Conservation (phyloP, 2,113 vertebrate species). For the Corythornis cristatus region DNA sequence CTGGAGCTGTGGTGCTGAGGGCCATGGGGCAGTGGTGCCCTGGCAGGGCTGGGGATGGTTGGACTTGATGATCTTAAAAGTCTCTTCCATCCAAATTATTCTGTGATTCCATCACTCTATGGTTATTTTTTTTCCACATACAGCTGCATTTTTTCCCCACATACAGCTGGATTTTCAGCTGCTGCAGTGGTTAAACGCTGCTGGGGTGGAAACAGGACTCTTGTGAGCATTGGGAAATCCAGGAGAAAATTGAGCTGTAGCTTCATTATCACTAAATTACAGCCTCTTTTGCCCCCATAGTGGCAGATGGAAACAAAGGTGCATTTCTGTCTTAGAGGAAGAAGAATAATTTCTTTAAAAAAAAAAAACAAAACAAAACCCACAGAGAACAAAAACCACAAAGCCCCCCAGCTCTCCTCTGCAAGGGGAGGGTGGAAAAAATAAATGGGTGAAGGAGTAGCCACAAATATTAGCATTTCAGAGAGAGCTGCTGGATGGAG, state of each 20-base stretch:
- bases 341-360: not conserved
- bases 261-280: not conserved
- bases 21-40: not conserved
- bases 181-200: not conserved
- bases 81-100: not conserved
- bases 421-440: not conserved
- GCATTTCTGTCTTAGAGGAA: not conserved
- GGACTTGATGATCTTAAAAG: not conserved
- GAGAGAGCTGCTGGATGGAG: slow-evolving; percentile 25
- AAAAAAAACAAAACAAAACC: not conserved
- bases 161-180: not conserved
- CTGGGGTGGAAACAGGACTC: rapidly evolving
- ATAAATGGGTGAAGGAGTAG: not conserved
- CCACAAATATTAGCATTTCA: slow-evolving; percentile 58
- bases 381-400: not conserved
- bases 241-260: not conserved
- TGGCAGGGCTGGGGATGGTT: not conserved
- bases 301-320: not conserved
- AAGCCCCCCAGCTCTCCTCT: not conserved
- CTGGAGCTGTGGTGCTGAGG: not conserved
- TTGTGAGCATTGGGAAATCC: not conserved
- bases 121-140: not conserved
- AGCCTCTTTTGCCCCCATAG: not conserved
- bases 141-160: not conserved
- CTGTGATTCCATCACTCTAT: not conserved